Conservation (phyloP, 2,113 vertebrate genomes). For the Geococcyx californianus region DNA sequence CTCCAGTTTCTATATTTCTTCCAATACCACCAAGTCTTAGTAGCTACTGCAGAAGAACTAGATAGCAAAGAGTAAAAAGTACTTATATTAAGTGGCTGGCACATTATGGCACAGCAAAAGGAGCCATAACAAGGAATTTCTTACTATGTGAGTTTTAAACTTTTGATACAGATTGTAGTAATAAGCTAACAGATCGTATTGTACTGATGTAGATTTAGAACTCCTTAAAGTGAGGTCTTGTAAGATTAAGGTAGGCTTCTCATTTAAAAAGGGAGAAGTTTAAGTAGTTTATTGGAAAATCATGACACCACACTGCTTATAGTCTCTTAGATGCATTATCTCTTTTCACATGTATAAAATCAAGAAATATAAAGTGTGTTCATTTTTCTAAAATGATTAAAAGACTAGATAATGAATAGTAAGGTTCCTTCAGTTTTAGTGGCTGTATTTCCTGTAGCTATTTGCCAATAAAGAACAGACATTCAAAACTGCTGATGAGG, state of each 20-base stretch:
- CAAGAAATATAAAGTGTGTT: neutral
- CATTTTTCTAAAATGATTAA: neutral
- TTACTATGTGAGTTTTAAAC: neutral
- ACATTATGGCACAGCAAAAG: neutral
- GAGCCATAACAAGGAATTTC: neutral
- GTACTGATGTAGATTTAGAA: neutral
- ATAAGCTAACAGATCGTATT: neutral
- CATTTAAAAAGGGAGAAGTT: neutral
- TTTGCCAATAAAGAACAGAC: neutral
- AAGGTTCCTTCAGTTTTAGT: neutral
- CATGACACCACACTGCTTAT: neutral
- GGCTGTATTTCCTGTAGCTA: neutral
- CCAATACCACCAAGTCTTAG: neutral
- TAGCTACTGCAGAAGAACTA: neutral
- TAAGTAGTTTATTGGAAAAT: neutral
- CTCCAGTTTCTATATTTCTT: neutral
- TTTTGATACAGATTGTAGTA: neutral
- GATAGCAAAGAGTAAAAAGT: neutral
- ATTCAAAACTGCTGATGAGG: neutral
- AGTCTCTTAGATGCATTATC: neutral
- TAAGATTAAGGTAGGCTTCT: neutral
- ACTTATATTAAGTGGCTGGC: neutral
- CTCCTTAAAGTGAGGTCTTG: neutral
- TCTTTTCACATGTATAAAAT: neutral
- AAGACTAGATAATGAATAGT: neutral